Conservation (phyloP, 2,888 invertebrate species). For the Drosophila setosimentum region DNA sequence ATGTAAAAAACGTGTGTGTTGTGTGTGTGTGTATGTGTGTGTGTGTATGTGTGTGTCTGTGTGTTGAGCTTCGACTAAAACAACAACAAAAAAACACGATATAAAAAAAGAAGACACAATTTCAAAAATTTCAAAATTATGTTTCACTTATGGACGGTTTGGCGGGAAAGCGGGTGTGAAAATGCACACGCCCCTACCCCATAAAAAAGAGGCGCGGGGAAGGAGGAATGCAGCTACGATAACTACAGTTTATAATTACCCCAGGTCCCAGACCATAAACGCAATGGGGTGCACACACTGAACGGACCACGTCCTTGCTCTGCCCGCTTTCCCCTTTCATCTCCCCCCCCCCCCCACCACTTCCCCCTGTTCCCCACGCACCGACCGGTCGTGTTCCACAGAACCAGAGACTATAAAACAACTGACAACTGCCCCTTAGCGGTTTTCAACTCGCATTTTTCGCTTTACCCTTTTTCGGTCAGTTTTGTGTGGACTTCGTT, state of each 20-base stretch:
- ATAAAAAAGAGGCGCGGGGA: neutral
- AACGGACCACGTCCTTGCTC: slow-evolving; percentile 37
- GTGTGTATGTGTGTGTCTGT: slow-evolving; percentile 1
- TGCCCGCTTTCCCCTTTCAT: slow-evolving; percentile 2
- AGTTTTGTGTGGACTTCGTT: slow-evolving; percentile 10
- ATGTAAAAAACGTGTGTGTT: slow-evolving; percentile 62
- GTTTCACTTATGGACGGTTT: slow-evolving; percentile 50
- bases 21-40: slow-evolving; percentile 45
- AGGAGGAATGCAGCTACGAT: slow-evolving; percentile 24
- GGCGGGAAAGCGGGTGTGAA: slow-evolving; percentile 75
- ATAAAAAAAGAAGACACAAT: slow-evolving; percentile 20
- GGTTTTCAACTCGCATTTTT: slow-evolving; percentile 53
- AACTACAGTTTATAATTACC: slow-evolving; percentile 70
- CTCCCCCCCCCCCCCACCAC: neutral
- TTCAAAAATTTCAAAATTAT: slow-evolving; percentile 34
- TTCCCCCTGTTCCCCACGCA: neutral
- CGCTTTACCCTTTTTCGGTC: slow-evolving; percentile 53
- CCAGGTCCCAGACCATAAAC: slow-evolving; percentile 51
- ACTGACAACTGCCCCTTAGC: slow-evolving; percentile 71
- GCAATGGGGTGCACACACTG: slow-evolving; percentile 62
- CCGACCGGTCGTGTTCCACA: slow-evolving; percentile 7
- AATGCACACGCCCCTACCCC: slow-evolving; percentile 74
- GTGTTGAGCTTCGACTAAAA: neutral
- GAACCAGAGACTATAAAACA: slow-evolving; percentile 42
- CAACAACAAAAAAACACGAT: neutral